These are phyloP conservation scores for Anhinga rufa DNA, from an alignment of 2,113 vertebrate species.

Conservation along the genomic window DNA sequence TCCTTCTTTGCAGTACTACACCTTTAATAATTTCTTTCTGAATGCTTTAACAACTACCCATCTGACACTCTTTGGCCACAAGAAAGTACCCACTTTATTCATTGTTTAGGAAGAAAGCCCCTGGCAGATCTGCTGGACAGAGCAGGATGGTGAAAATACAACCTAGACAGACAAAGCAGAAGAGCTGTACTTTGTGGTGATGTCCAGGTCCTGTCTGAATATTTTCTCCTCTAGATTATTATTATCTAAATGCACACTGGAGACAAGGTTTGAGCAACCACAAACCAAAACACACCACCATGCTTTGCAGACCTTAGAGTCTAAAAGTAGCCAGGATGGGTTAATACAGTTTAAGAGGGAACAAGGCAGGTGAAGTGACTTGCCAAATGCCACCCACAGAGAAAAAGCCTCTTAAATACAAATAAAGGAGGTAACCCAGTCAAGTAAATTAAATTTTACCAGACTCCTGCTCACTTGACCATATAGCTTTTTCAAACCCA, in stretches of 20 bases:
- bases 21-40: background rate
- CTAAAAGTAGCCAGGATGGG: background rate
- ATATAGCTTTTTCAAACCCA: background rate
- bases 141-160: background rate
- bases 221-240: background rate
- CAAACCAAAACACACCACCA: background rate
- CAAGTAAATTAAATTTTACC: background rate
- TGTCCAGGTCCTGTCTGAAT: background rate
- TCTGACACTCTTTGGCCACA: background rate
- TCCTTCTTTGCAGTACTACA: background rate
- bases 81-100: background rate
- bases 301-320: background rate
- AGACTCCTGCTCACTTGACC: background rate
- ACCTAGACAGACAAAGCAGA: background rate
- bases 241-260: background rate
- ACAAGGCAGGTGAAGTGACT: background rate
- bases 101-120: background rate
- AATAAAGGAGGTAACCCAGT: background rate
- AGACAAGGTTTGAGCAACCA: background rate
- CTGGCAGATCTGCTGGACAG: background rate
- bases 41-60: background rate
- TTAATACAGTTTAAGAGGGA: background rate
- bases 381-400: background rate
- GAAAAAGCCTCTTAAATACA: background rate
- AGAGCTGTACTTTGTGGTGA: background rate